Percentiles rank a stretch among this genome's conserved stretches.
Conservation (phyloP, 2,113 vertebrate genomes). For the Okapia johnstoni region DNA sequence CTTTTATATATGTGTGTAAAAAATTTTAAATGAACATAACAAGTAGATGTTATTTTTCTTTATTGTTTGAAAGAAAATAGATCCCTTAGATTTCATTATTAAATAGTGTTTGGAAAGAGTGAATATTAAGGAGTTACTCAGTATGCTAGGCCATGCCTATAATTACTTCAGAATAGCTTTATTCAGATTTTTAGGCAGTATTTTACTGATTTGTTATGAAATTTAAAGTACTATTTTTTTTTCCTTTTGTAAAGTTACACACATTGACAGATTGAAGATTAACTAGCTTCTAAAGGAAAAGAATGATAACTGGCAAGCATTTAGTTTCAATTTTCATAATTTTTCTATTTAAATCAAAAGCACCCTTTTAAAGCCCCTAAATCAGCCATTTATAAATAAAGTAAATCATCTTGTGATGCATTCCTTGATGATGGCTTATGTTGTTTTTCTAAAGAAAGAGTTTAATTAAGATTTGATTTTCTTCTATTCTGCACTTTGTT, state of each 20-base stretch:
- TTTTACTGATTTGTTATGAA: slow-evolving; percentile 71
- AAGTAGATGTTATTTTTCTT: slow-evolving; percentile 22
- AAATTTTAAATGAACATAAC: slow-evolving; percentile 4
- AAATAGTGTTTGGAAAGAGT: slow-evolving; percentile 23
- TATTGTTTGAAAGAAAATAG: slow-evolving; percentile 45
- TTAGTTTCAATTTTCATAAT: slow-evolving; percentile 76
- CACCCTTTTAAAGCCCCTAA: slow-evolving; percentile 65
- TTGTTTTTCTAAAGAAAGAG: slow-evolving; percentile 70
- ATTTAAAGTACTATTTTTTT: slow-evolving; percentile 61
- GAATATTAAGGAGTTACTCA: slow-evolving; percentile 64
- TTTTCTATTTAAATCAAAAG: slow-evolving; percentile 74
- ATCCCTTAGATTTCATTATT: slow-evolving; percentile 41
- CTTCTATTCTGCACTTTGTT: slow-evolving; percentile 57
- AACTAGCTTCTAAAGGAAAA: slow-evolving; percentile 58
- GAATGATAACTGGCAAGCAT: slow-evolving; percentile 66
- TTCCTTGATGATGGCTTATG: slow-evolving; percentile 69
- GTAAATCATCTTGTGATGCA: slow-evolving; percentile 67
- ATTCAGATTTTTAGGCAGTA: slow-evolving; percentile 65
- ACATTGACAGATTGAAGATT: slow-evolving; percentile 55
- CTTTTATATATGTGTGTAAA: neutral
- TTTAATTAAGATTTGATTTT: slow-evolving; percentile 74
- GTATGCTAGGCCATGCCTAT: slow-evolving; percentile 49
- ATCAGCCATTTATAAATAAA: slow-evolving; percentile 74
- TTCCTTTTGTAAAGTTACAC: slow-evolving; percentile 47
- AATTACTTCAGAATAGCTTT: slow-evolving; percentile 69